Evolutionary conservation across 2,113 vertebrate species (phyloP).

Genomic region (Platanista minor): DNA sequence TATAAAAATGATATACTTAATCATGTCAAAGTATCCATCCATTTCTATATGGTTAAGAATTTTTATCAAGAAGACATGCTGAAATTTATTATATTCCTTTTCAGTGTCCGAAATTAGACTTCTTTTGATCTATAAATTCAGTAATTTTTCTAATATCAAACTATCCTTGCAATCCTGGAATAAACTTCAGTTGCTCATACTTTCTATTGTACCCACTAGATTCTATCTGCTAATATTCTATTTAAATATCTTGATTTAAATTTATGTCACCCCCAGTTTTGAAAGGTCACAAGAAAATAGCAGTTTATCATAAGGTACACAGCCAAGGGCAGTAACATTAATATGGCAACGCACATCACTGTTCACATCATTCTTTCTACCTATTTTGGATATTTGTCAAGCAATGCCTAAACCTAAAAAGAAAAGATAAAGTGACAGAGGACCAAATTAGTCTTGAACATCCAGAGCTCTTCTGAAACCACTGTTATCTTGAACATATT

Average conservation of each 20-base stretch:
- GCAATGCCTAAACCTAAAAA: background rate
- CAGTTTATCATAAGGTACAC: background rate
- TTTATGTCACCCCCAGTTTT: background rate
- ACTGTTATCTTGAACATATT: background rate
- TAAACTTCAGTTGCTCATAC: background rate
- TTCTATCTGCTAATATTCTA: background rate
- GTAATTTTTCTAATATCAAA: background rate
- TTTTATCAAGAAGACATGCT: background rate
- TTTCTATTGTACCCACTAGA: background rate
- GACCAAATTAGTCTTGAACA: background rate
- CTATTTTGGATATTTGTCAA: background rate
- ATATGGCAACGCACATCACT: background rate
- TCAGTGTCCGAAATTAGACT: background rate
- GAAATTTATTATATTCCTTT: background rate
- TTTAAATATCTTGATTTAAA: conserved; percentile 6
- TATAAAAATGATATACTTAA: background rate
- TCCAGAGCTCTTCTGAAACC: background rate
- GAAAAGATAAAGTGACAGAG: background rate
- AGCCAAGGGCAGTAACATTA: background rate
- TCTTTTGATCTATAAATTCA: background rate
- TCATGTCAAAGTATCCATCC: background rate
- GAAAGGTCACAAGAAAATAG: background rate
- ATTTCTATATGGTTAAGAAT: background rate
- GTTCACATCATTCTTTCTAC: background rate
- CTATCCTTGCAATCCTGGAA: background rate